These are phyloP conservation scores for Silurus glanis DNA, from an alignment of 2,113 vertebrate genomes.

Conservation along the genomic window DNA sequence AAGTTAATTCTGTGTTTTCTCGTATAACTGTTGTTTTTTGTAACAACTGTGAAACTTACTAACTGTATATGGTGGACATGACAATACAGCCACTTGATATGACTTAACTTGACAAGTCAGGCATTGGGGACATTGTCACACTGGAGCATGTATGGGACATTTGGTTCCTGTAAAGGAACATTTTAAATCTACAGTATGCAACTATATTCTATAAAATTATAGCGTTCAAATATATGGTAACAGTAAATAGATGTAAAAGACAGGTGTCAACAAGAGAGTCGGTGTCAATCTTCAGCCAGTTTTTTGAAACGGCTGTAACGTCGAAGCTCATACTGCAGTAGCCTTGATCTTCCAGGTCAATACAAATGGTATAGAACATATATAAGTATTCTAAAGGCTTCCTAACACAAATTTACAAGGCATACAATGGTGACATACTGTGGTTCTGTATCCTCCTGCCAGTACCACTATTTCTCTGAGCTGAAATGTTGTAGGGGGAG, in stretches of 20 bases:
- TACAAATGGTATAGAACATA: neutral
- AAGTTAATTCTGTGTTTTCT: too few species aligned
- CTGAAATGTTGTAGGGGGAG: slow-evolving; percentile 39
- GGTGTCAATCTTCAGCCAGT: neutral
- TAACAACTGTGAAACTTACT: too few species aligned
- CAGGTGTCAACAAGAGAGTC: neutral
- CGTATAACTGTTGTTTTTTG: too few species aligned
- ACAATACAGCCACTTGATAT: too few species aligned
- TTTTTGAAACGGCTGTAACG: neutral
- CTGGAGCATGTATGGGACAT: neutral
- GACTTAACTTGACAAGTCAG: too few species aligned
- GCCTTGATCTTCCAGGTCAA: neutral
- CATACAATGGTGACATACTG: neutral
- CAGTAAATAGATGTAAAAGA: neutral
- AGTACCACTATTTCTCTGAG: neutral
- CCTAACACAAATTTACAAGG: neutral
- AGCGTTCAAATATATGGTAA: neutral
- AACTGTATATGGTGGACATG: too few species aligned
- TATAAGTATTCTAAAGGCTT: neutral
- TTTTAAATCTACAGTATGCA: neutral
- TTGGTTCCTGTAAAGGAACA: neutral
- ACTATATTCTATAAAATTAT: neutral
- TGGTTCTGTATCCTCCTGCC: neutral
- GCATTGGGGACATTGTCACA: neutral
- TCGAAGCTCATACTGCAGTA: neutral